A percentile compares a stretch with the other conserved stretches of the same genome.
Conservation (phyloP, 1,140 invertebrate genomes). For the Saccostrea cuccullata region DNA sequence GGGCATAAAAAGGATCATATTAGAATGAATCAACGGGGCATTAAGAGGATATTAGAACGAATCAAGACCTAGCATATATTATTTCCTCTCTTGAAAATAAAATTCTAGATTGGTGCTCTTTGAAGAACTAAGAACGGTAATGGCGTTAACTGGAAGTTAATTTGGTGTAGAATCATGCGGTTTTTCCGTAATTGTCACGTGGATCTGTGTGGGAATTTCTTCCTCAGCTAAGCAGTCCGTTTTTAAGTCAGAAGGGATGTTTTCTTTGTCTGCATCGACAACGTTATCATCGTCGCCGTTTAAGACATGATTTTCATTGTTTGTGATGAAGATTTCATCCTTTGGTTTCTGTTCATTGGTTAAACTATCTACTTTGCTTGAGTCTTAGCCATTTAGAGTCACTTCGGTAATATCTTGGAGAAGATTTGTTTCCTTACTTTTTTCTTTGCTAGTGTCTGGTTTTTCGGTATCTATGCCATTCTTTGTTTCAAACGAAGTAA, state of each 20-base stretch:
- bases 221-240: background rate
- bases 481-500: background rate
- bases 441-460: background rate
- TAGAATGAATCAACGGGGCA: no score
- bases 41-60: background rate
- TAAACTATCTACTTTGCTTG: background rate
- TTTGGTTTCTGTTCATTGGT: no score
- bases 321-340: slow-evolving; percentile 2
- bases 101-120: no score
- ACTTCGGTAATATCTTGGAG: slow-evolving; percentile 19
- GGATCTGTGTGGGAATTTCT: no score
- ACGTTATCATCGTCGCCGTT: background rate
- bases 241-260: background rate
- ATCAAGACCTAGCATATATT: background rate
- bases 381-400: slow-evolving; percentile 1
- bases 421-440: background rate
- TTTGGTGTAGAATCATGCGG: no score
- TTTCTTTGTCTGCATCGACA: slow-evolving; percentile 2
- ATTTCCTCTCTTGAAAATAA: background rate
- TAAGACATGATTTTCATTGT: background rate
- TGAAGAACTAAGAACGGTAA: no score
- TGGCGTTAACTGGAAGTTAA: no score
- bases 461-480: background rate
- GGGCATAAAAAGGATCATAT: no score
- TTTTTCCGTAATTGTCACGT: no score